Base-by-base conservation (phyloP, 1,140 invertebrate species). In the Andricus grossulariae region DNA sequence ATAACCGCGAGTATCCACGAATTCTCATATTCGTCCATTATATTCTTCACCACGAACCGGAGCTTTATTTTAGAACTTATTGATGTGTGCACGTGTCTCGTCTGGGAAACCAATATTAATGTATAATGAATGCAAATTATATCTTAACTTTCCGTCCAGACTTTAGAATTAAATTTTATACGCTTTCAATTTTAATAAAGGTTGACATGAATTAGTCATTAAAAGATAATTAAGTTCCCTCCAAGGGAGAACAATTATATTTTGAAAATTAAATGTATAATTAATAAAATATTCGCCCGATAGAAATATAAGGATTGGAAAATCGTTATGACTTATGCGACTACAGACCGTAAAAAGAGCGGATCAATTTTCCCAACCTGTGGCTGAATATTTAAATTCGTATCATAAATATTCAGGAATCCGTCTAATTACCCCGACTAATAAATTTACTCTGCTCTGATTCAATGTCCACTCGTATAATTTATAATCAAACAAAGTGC, bases 361-460 rank as follows among this genome's bases (percentile, higher is more conserved):
- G 80, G 85, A 87, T 84, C 87, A 88, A 88, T 85, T 86, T 85
- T 79, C 80, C 85, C 80, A 77, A 66, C 72, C 73, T 71, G 76
- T 78, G 72, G 74, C 79, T 88, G 86, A 90, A 89, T 90, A 88
- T 89, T 88, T 87, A 85, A 78, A 70, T 75, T 77, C 39, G 71
- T 75, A 75, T 78, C 86, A 90, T 89, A 83, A 90, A 89, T 89
- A 84, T 81, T 73, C 83, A 88, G 55, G 73, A 82, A 80, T 82
- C 86, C 82, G 87, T 88, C 89, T 87, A 88, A 90, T 88, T 89
- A 89, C 85, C 86, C 85, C 85, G 81, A 82, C 85, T 88, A 88
- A 86, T 87, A 87, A 88, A 83, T 83, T 83, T 75, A 66, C 60
- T 66, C 57, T 32, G 11, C 57, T 39, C 21, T 66, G 32, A 66